phyloP scores from a whole-genome alignment of 2,113 vertebrate genomes.

The Coracopsis vasa region DNA sequence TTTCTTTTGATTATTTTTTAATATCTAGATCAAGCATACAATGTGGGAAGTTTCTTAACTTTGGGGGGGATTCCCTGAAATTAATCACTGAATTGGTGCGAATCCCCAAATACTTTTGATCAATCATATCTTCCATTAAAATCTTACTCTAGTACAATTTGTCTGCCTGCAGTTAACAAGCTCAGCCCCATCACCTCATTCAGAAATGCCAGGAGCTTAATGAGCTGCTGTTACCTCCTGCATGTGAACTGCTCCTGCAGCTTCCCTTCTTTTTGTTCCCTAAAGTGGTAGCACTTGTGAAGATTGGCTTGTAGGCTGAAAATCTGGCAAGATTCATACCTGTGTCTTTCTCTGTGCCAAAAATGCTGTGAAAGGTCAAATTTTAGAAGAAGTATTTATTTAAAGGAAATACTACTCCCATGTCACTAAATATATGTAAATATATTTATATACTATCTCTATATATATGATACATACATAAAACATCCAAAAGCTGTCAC shows the following conservation, averaged over 20 bases:
- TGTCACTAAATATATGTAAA: background rate
- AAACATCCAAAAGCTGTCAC: background rate
- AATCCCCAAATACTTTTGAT: background rate
- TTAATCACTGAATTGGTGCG: background rate
- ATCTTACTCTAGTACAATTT: background rate
- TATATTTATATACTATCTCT: background rate
- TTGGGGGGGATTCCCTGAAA: background rate
- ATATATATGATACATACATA: background rate
- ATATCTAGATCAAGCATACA: background rate
- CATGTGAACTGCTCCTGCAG: background rate
- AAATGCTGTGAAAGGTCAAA: background rate
- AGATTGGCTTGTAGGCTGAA: background rate
- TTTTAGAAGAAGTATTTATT: background rate
- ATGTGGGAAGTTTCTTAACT: background rate
- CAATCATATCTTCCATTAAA: background rate
- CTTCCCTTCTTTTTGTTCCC: background rate
- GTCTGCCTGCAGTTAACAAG: background rate
- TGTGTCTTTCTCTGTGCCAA: background rate
- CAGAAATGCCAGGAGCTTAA: background rate
- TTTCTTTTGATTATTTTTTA: background rate
- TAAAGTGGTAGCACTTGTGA: background rate
- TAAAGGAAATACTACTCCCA: background rate
- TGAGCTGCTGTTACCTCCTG: background rate
- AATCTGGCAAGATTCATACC: background rate
- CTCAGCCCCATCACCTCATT: background rate